A percentile compares a stretch with the other conserved stretches of the same genome.
phyloP scores from a whole-genome alignment of 2,797 vertebrate species.

The Syncerus caffer region DNA sequence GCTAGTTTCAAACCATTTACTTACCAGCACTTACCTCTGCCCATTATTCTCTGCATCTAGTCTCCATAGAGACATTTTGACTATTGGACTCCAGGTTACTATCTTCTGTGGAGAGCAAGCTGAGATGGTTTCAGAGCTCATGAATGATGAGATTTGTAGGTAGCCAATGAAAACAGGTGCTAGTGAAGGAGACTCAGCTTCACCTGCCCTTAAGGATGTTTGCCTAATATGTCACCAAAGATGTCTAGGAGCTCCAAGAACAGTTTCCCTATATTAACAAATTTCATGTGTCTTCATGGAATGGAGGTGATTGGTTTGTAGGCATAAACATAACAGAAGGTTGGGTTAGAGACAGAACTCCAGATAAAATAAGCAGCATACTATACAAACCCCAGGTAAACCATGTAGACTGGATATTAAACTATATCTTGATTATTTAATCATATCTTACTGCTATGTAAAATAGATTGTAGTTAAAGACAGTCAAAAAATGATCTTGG shows the following conservation, averaged over 20 bases:
- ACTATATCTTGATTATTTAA: background rate
- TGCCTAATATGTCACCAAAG: background rate
- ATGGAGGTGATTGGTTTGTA: background rate
- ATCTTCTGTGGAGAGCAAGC: background rate
- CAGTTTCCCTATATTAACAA: background rate
- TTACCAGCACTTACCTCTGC: background rate
- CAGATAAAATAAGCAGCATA: background rate
- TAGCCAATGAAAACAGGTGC: background rate
- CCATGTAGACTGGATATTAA: background rate
- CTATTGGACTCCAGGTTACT: background rate
- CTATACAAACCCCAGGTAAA: background rate
- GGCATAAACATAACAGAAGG: background rate
- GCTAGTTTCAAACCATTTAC: background rate
- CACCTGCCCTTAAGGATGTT: background rate
- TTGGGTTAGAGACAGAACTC: background rate
- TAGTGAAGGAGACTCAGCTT: background rate
- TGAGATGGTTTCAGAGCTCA: background rate
- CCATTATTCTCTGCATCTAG: background rate
- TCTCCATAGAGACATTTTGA: background rate
- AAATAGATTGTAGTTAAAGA: background rate
- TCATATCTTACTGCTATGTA: background rate
- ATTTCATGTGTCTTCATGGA: background rate
- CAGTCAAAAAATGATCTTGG: background rate
- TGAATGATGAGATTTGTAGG: background rate
- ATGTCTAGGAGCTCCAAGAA: background rate